phyloP scores from a whole-genome alignment of 2,797 vertebrate genomes.

The Schizothorax lantsangensis region DNA sequence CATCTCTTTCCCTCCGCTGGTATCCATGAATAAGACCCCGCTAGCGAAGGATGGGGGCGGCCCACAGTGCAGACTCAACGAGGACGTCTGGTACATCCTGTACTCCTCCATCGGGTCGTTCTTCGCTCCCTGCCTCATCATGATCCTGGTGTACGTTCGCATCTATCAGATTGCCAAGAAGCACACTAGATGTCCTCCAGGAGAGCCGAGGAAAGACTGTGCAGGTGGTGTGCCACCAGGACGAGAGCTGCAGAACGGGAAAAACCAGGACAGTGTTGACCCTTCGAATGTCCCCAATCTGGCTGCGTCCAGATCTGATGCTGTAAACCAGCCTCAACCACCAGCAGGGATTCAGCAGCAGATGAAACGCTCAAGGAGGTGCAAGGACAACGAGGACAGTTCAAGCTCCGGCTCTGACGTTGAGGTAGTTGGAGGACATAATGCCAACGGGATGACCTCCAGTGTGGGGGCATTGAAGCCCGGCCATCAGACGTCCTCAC shows the following conservation, averaged over 20 bases:
- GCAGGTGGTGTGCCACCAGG: not conserved
- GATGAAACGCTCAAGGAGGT: not conserved
- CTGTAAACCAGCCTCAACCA: constrained; percentile 8
- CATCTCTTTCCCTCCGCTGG: constrained; percentile 88
- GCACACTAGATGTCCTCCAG: constrained; percentile 73
- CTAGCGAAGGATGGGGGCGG: not conserved
- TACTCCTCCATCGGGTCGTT: constrained; percentile 91
- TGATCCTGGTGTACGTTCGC: constrained; percentile 91
- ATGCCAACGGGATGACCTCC: constrained; percentile 13
- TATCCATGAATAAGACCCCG: constrained; percentile 79
- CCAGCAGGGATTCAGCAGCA: constrained; percentile 16
- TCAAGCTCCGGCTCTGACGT: constrained; percentile 68
- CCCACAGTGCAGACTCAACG: constrained; percentile 83
- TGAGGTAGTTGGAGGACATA: constrained; percentile 49
- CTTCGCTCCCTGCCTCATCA: constrained; percentile 91
- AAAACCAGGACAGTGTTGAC: not conserved
- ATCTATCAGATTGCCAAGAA: constrained; percentile 90
- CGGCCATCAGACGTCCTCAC: not conserved
- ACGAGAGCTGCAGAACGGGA: constrained; percentile 2
- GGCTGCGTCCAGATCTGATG: not conserved
- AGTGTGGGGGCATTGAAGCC: not conserved
- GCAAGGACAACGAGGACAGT: constrained; percentile 51
- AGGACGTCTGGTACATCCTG: constrained; percentile 89
- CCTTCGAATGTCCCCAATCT: not conserved
- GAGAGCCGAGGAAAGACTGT: constrained; percentile 57